Conservation (phyloP, 2,888 invertebrate species). For the Perdita meconis region DNA sequence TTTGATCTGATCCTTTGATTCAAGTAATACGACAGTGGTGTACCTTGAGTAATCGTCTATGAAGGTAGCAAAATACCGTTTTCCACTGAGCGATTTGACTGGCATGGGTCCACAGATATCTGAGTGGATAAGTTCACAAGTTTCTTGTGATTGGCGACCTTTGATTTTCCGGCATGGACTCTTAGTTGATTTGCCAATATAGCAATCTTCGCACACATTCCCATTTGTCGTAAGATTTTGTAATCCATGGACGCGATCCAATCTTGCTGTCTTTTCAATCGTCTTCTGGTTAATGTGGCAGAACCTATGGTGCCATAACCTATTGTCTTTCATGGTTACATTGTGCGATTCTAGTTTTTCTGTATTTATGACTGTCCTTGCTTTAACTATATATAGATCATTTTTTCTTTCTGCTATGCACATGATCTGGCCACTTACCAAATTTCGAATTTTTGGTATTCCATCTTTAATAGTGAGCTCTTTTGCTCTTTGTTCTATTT, state of each 20-base stretch:
- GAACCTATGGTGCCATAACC: neutral
- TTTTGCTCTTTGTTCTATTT: slow-evolving; percentile 11
- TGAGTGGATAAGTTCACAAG: neutral
- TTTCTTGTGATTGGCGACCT: neutral
- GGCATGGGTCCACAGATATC: neutral
- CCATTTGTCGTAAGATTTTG: neutral
- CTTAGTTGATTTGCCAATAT: neutral
- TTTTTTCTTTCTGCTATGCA: too few relatives aligned
- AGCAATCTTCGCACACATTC: neutral
- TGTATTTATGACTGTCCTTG: neutral
- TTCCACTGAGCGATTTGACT: neutral
- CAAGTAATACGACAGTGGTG: neutral
- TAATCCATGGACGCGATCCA: neutral
- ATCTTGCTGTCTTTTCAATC: neutral
- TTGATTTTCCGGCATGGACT: neutral
- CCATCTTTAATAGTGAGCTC: neutral
- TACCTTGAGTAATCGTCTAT: neutral
- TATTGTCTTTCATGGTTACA: too few relatives aligned
- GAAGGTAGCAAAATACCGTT: neutral
- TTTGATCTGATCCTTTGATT: neutral
- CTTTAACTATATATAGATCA: too few relatives aligned
- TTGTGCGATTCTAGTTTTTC: neutral
- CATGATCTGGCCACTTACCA: too few relatives aligned
- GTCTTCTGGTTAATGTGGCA: neutral
- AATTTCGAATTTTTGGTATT: too few relatives aligned